phyloP scores from a whole-genome alignment of 2,113 vertebrate genomes.

The Silurus glanis region DNA sequence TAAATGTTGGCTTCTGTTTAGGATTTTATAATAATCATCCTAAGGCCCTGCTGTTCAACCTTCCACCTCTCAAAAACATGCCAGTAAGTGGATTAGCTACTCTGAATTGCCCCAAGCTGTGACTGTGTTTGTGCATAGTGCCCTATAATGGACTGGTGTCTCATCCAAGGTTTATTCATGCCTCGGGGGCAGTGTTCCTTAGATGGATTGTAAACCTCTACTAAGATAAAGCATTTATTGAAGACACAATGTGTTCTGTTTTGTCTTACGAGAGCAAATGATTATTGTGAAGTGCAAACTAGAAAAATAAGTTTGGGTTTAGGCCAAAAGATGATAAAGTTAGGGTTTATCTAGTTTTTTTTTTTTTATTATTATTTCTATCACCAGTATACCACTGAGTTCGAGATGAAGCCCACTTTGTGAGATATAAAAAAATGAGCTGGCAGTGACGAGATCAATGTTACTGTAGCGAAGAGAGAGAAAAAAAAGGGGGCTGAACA shows the following conservation, averaged over 20 bases:
- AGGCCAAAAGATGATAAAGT: not conserved
- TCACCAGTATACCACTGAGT: conserved; percentile 35
- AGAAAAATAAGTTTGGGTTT: not conserved
- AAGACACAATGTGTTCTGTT: not conserved
- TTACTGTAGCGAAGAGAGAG: not conserved
- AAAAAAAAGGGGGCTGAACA: not conserved
- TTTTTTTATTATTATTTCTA: not conserved
- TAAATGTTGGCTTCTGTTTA: not conserved
- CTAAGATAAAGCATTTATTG: not conserved
- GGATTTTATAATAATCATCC: not conserved
- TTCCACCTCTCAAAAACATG: not conserved
- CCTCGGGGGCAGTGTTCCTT: not conserved
- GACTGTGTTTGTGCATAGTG: not conserved
- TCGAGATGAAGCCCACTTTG: conserved; percentile 1
- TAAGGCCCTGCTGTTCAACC: not conserved
- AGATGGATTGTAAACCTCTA: not conserved
- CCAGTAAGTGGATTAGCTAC: not conserved
- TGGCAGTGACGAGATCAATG: conserved; percentile 18
- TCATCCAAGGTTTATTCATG: not conserved
- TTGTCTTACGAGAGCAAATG: conserved; percentile 1
- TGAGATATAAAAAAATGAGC: conserved; percentile 19
- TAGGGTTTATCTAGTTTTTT: conserved; percentile 1
- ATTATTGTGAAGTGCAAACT: not conserved
- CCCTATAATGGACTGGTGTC: not conserved
- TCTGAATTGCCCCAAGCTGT: not conserved